Conservation (phyloP, 2,888 invertebrate species). For the Cryptosula pallasiana region DNA sequence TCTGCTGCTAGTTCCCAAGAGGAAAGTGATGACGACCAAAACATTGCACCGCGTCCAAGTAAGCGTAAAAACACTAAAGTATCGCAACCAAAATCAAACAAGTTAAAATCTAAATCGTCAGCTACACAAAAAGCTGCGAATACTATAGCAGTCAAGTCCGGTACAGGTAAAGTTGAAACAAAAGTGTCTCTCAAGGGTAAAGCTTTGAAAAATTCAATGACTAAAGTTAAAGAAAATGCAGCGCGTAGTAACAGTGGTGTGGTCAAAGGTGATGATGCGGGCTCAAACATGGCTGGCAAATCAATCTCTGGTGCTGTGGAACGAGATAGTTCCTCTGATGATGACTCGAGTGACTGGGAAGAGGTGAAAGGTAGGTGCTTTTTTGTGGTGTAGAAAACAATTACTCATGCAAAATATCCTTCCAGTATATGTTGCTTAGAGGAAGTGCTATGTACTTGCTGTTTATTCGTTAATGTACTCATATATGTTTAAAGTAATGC, state of each 20-base stretch:
- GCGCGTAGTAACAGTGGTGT: not conserved
- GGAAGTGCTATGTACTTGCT: too few relatives aligned
- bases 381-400: too few relatives aligned
- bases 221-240: not conserved
- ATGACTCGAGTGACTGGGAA: conserved; percentile 7
- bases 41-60: not conserved
- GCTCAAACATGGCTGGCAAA: not conserved
- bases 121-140: too few relatives aligned
- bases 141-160: too few relatives aligned
- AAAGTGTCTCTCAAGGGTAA: not conserved
- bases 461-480: too few relatives aligned
- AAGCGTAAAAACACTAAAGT: not conserved
- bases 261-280: not conserved
- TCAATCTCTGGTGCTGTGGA: too few relatives aligned
- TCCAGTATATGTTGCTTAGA: too few relatives aligned
- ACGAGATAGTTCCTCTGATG: not conserved
- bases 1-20: not conserved
- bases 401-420: too few relatives aligned
- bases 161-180: not conserved
- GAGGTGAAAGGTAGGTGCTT: conserved; percentile 5
- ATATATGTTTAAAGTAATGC: too few relatives aligned
- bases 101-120: too few relatives aligned
- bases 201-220: not conserved
- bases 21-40: not conserved
- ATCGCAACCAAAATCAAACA: not conserved